These are phyloP conservation scores for Notarius quadriscutis DNA, from an alignment of 2,113 vertebrate species.

Conservation along the genomic window DNA sequence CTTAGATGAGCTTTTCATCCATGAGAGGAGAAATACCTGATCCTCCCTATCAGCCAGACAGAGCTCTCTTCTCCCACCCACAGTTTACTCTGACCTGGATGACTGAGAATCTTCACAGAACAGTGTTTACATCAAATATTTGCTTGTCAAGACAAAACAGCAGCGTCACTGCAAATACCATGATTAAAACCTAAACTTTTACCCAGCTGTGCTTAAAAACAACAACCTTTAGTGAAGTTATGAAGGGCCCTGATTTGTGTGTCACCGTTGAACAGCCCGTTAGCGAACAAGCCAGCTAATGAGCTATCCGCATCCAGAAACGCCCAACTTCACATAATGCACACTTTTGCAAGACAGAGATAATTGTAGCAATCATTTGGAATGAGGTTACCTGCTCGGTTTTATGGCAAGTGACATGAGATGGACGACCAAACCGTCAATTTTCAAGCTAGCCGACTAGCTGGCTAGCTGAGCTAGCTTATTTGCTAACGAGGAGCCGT, in stretches of 20 bases:
- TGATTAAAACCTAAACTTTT: neutral
- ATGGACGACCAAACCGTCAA: slow-evolving; percentile 43
- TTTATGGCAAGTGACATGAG: slow-evolving; percentile 45
- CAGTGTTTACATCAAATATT: neutral
- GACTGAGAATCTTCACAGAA: neutral
- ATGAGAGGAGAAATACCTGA: too few species aligned
- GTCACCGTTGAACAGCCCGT: slow-evolving; percentile 20
- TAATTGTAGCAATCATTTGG: slow-evolving; percentile 44
- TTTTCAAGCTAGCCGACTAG: slow-evolving; percentile 38
- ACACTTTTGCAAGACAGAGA: slow-evolving; percentile 46
- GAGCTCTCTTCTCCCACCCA: too few species aligned
- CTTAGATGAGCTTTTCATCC: too few species aligned
- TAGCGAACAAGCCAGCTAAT: slow-evolving; percentile 27
- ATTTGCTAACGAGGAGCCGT: slow-evolving; percentile 32
- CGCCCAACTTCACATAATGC: slow-evolving; percentile 32
- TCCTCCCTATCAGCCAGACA: too few species aligned
- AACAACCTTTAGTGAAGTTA: neutral
- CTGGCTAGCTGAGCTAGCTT: slow-evolving; percentile 33
- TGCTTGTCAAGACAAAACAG: neutral
- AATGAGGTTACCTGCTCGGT: slow-evolving; percentile 50
- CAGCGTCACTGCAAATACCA: neutral
- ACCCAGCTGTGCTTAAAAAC: neutral
- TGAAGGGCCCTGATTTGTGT: neutral
- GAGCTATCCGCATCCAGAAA: slow-evolving; percentile 28
- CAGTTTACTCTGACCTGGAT: too few species aligned